phyloP scores from a whole-genome alignment of 2,797 vertebrate species.

The Trachurus trachurus region DNA sequence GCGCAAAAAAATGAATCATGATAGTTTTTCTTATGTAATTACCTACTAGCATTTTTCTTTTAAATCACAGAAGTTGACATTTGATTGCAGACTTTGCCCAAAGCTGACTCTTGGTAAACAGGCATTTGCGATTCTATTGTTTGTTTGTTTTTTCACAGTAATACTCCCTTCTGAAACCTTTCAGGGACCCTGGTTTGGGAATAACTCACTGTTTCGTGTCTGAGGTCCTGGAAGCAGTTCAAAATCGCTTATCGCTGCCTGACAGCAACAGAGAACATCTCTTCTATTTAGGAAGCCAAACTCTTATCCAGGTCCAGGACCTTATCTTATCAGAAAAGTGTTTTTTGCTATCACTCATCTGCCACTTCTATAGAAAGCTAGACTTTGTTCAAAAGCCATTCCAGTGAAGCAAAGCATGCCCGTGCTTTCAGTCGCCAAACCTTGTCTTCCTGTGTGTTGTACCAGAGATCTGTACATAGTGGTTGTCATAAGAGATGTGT shows the following conservation, averaged over 20 bases:
- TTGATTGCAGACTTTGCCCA: neutral
- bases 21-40: neutral
- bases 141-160: conserved; percentile 36
- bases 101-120: conserved; percentile 21
- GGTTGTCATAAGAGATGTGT: conserved; percentile 84
- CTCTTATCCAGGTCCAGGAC: conserved; percentile 80
- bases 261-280: conserved; percentile 71
- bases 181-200: conserved; percentile 48
- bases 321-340: conserved; percentile 78
- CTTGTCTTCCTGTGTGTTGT: conserved; percentile 68
- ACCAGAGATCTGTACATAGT: conserved; percentile 72
- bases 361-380: conserved; percentile 61
- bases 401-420: conserved; percentile 63
- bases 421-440: conserved; percentile 62
- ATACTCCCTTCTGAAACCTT: conserved; percentile 51
- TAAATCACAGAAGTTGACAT: neutral
- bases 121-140: conserved; percentile 18
- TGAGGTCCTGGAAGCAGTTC: conserved; percentile 73
- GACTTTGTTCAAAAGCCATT: conserved; percentile 76
- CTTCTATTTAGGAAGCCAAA: conserved; percentile 69
- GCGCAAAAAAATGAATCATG: neutral
- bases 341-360: conserved; percentile 68
- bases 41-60: neutral
- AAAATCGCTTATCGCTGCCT: conserved; percentile 77
- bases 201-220: conserved; percentile 62